Evolutionary conservation across 2,113 vertebrate genomes (phyloP).

Genomic region (Plecturocebus donacophilus): DNA sequence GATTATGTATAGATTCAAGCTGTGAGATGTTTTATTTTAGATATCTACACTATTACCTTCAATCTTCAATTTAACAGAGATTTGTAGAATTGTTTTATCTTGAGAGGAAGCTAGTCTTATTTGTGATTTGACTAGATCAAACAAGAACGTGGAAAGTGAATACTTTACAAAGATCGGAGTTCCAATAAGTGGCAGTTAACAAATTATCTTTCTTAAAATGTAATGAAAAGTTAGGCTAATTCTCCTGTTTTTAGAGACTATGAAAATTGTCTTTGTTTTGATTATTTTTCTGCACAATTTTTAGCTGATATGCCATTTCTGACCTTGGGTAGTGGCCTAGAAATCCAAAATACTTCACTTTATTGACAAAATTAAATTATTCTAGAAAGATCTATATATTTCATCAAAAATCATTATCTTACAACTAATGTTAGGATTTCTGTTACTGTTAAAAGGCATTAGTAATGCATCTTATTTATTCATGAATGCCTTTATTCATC

Average conservation of each 20-base stretch:
- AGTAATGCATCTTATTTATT: neutral
- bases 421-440: neutral
- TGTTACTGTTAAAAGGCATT: neutral
- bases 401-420: neutral
- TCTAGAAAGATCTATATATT: neutral
- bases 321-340: neutral
- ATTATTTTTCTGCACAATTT: neutral
- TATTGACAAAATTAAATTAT: neutral
- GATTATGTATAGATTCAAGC: neutral
- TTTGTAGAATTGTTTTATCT: neutral
- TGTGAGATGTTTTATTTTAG: neutral
- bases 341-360: neutral
- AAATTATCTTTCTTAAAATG: neutral
- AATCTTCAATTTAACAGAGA: neutral
- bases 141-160: neutral
- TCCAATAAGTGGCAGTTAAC: neutral
- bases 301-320: neutral
- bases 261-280: neutral
- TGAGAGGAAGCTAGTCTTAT: neutral
- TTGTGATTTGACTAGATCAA: neutral
- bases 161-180: neutral
- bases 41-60: neutral
- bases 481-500: neutral
- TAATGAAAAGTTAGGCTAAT: neutral
- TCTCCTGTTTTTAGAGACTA: neutral